These are phyloP conservation scores for Pecten maximus DNA, from an alignment of 2,888 invertebrate species.

Conservation along the genomic window DNA sequence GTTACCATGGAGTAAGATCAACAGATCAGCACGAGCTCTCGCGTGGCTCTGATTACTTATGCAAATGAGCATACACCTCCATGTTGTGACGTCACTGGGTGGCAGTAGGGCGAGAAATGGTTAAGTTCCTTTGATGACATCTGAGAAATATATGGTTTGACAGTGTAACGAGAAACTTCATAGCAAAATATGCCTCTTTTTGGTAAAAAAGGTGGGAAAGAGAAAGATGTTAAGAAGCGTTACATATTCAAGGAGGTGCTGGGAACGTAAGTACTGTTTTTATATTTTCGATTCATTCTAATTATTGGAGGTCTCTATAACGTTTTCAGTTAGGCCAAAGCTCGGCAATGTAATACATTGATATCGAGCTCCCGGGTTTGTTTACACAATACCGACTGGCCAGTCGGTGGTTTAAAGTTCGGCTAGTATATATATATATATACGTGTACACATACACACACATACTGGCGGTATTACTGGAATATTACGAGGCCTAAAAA, in stretches of 20 bases:
- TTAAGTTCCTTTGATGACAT: slow-evolving; percentile 7
- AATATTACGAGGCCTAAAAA: not conserved
- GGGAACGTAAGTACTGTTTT: slow-evolving; percentile 74
- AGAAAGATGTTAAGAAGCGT: slow-evolving; percentile 74
- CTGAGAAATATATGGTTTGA: slow-evolving; percentile 35
- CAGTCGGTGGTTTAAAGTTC: not conserved
- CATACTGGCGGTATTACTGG: not conserved
- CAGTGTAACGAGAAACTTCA: not conserved
- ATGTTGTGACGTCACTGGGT: slow-evolving; percentile 64
- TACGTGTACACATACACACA: not conserved
- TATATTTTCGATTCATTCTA: not conserved
- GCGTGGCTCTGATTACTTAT: slow-evolving; percentile 49
- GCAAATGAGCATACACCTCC: slow-evolving; percentile 60
- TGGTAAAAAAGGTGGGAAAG: slow-evolving; percentile 75
- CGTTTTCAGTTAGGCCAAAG: not conserved
- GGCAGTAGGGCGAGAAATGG: slow-evolving; percentile 48
- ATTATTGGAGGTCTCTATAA: not conserved
- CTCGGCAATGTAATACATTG: not conserved
- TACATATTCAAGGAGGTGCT: slow-evolving; percentile 77
- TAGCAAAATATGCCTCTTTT: slow-evolving; percentile 74
- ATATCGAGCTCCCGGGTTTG: not conserved
- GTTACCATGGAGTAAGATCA: slow-evolving; percentile 50
- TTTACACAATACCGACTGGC: not conserved
- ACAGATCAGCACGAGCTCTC: slow-evolving; percentile 46
- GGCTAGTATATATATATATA: not conserved